phyloP scores from a whole-genome alignment of 1,140 invertebrate species.

The Muscidifurax raptorellus region DNA sequence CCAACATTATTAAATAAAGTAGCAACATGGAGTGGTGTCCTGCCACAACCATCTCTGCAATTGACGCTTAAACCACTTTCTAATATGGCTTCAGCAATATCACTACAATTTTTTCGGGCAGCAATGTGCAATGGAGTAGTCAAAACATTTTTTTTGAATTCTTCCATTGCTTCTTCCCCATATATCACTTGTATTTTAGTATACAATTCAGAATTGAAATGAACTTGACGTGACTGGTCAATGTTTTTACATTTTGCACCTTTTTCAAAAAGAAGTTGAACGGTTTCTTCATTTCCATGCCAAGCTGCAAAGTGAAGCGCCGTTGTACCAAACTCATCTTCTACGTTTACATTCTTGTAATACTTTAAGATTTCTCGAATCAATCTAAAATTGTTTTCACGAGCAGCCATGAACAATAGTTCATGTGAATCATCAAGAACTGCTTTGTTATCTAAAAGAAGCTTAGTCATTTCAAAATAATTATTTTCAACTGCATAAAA shows the following conservation, averaged over 20 bases:
- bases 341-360: constrained; percentile 13
- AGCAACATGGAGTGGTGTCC: constrained; percentile 33
- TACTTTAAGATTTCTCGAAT: constrained; percentile 3
- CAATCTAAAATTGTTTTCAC: background rate
- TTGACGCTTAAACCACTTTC: constrained; percentile 16
- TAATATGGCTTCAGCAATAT: constrained; percentile 17
- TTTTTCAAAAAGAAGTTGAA: constrained; percentile 16
- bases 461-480: background rate
- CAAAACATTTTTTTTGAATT: constrained; percentile 6
- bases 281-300: constrained; percentile 27
- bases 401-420: background rate
- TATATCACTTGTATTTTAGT: background rate
- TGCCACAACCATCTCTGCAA: constrained; percentile 15
- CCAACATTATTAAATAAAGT: constrained; percentile 6
- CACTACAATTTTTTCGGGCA: constrained; percentile 11
- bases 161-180: background rate
- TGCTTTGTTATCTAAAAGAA: constrained; percentile 4
- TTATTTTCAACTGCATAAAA: background rate
- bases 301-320: constrained; percentile 29
- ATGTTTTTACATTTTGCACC: background rate
- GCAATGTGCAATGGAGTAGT: constrained; percentile 28
- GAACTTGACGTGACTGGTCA: background rate
- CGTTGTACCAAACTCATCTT: constrained; percentile 29
- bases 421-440: background rate
- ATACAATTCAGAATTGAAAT: background rate